phyloP scores from a whole-genome alignment of 2,113 vertebrate species.

The Tor tambroides region DNA sequence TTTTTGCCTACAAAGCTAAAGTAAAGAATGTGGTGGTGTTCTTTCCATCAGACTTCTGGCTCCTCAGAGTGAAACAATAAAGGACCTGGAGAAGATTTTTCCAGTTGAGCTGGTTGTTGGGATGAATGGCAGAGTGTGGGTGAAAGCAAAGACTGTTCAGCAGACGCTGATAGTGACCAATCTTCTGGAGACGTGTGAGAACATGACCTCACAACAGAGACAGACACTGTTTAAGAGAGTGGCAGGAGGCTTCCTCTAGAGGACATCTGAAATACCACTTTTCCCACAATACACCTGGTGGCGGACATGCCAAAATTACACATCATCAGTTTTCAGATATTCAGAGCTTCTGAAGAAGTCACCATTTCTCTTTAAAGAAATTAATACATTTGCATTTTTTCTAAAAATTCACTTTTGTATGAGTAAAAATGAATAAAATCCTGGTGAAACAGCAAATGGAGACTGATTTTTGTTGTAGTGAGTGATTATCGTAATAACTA shows the following conservation, averaged over 20 bases:
- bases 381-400: background rate
- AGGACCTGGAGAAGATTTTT: constrained; percentile 86
- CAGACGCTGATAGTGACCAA: constrained; percentile 90
- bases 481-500: background rate
- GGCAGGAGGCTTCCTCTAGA: constrained; percentile 73
- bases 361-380: too few species aligned
- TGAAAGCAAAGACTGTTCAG: constrained; percentile 84
- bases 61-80: constrained; percentile 84
- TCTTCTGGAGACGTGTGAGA: constrained; percentile 89
- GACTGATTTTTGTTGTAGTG: background rate
- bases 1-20: too few species aligned
- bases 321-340: background rate
- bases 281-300: background rate
- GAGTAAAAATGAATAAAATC: background rate
- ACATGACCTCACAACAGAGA: constrained; percentile 87
- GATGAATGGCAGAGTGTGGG: constrained; percentile 94
- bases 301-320: background rate
- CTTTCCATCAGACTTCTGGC: constrained; percentile 80
- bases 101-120: constrained; percentile 90
- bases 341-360: background rate
- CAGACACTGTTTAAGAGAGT: constrained; percentile 81
- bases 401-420: background rate
- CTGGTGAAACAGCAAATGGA: background rate
- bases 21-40: background rate
- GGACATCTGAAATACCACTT: background rate